These are phyloP conservation scores for Invenusta paracnida DNA, from an alignment of 2,888 invertebrate species.

Conservation along the genomic window DNA sequence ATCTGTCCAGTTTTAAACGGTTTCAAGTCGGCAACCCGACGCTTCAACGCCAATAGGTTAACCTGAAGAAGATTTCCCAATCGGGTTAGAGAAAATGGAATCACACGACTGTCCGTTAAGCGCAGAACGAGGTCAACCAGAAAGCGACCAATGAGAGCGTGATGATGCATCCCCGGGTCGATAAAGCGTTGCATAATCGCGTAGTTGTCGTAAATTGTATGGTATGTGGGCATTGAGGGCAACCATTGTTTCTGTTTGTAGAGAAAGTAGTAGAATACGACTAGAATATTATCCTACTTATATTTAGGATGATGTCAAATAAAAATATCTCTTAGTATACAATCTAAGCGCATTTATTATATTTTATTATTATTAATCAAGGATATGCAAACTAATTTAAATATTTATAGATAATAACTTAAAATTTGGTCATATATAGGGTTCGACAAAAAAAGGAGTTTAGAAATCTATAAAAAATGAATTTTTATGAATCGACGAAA, in stretches of 20 bases:
- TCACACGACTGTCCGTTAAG: slow-evolving; percentile 3
- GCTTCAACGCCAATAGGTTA: background rate
- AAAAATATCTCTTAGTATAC: no score
- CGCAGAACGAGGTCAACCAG: slow-evolving; percentile 32
- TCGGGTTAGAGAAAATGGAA: slow-evolving; percentile 21
- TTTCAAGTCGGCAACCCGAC: background rate
- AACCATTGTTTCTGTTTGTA: slow-evolving; percentile 12
- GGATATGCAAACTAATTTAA: no score
- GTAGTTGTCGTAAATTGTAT: slow-evolving; percentile 40
- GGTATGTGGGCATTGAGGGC: slow-evolving; percentile 39
- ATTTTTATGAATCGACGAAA: no score
- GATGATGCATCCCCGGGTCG: slow-evolving; percentile 39
- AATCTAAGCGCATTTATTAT: no score
- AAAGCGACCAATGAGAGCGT: slow-evolving; percentile 25
- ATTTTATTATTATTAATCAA: no score
- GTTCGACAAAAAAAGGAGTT: no score
- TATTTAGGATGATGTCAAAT: no score
- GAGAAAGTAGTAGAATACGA: background rate
- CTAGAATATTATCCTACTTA: no score
- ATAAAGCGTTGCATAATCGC: slow-evolving; percentile 35
- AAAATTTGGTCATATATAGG: no score
- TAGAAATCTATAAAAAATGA: no score
- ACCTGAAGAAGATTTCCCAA: background rate
- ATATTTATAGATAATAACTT: no score
- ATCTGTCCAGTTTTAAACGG: background rate